phyloP scores from a whole-genome alignment of 2,888 invertebrate genomes.

The Hanleya hanleyi region DNA sequence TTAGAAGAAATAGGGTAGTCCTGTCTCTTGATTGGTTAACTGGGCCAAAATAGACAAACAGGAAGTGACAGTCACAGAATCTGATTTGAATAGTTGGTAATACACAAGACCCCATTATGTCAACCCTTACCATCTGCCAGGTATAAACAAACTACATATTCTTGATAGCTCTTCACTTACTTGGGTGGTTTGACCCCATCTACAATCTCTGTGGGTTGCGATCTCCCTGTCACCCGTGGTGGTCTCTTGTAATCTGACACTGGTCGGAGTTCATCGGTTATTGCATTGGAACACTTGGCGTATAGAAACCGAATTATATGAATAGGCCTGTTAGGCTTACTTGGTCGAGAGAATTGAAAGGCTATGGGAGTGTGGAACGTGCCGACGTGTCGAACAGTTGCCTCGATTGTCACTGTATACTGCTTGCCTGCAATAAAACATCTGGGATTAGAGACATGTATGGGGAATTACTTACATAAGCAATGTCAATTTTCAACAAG shows the following conservation, averaged over 20 bases:
- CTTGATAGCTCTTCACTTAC: too few species aligned
- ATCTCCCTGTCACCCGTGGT: slow-evolving; percentile 35
- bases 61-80: too few species aligned
- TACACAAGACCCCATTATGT: too few species aligned
- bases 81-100: too few species aligned
- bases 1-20: too few species aligned
- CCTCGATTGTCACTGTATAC: slow-evolving; percentile 42
- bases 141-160: too few species aligned
- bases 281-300: slow-evolving; percentile 42
- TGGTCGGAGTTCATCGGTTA: slow-evolving; percentile 48
- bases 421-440: slow-evolving; percentile 37
- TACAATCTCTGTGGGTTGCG: slow-evolving; percentile 34
- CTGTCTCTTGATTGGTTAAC: too few species aligned
- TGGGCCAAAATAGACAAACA: too few species aligned
- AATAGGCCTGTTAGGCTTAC: slow-evolving; percentile 20
- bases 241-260: slow-evolving; percentile 44
- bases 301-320: slow-evolving; percentile 49
- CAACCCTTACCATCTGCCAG: too few species aligned
- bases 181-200: slow-evolving; percentile 47
- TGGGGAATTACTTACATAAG: too few species aligned
- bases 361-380: slow-evolving; percentile 50
- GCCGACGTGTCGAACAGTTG: slow-evolving; percentile 46
- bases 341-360: slow-evolving; percentile 41
- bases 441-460: background rate
- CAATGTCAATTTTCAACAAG: too few species aligned